Evolutionary conservation across 2,888 invertebrate genomes (phyloP), one percentile per base, ranked within the genome.

Genomic region (Petrolisthes manimaculis): DNA sequence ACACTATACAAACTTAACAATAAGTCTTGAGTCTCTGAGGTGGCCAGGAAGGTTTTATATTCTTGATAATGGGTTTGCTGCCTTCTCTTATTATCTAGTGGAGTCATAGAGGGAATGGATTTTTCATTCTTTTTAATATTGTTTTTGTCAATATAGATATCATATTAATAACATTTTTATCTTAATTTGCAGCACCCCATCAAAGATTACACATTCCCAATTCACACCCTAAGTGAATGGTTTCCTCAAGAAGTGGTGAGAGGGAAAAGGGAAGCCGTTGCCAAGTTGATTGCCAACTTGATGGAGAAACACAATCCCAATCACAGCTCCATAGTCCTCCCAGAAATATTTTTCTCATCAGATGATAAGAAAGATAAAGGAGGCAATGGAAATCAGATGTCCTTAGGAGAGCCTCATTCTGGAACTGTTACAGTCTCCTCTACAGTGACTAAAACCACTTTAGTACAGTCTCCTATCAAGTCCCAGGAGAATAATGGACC

Each of bases 251-350:
- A 97, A 89, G 94, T 95, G 4, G 97, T 98, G 0, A 96, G 96
- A 3, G 94, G 95, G 86, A 98, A 98, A 94, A 94, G 98, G 87
- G 96, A 97, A 93, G 96, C 97, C 91, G 96, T 98, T 91, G 96
- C 96, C 61, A 94, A 95, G 91, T 94, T 98, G 89, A 94, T 98
- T 83, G 95, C 96, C 92, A 93, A 94, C 71, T 93, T 98, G 51
- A 96, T 97, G 95, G 94, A 95, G 91, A 95, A 95, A 92, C 95
- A 95, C 91, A 96, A 96, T 79, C 91, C 91, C 12, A 88, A 90
- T 77, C 87, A 91, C 69, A 82, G 79, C 54, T 83, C 71, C 75
- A 89, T 91, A 24, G 81, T 79, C 5, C 82, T 91, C n/a, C 91
- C 91, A n/a, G 88, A 91, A 5, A 91, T 91, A 51, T 86, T 75